Conservation (phyloP, 2,888 invertebrate genomes). For the Caenorhabditis panamensis region DNA sequence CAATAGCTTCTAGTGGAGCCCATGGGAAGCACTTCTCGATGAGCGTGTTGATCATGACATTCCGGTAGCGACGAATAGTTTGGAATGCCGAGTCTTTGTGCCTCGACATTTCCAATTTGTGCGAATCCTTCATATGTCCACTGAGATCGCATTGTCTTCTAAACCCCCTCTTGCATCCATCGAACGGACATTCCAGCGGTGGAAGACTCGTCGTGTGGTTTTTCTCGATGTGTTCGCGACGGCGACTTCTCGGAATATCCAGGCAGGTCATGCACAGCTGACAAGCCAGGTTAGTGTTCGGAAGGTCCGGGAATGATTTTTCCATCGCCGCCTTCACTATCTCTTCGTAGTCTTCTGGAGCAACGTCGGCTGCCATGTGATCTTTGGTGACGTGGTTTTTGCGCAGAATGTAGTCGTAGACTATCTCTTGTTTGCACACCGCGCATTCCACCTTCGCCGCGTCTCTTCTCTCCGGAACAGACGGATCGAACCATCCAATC, state of each 20-base stretch:
- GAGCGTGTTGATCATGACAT: constrained; percentile 22
- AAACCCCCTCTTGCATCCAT: constrained; percentile 3
- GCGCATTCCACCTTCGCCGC: constrained; percentile 21
- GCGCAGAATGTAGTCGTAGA: constrained; percentile 37
- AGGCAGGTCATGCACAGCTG: constrained; percentile 35
- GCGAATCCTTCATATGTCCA: constrained; percentile 33
- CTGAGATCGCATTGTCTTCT: constrained; percentile 40
- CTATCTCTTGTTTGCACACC: constrained; percentile 19
- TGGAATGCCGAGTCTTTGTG: constrained; percentile 33
- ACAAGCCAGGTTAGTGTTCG: constrained; percentile 39
- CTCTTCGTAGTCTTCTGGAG: constrained; percentile 17
- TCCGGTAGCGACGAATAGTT: constrained; percentile 19
- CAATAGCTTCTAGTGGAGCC: constrained; percentile 8
- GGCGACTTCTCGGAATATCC: background rate
- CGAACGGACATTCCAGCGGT: constrained; percentile 26
- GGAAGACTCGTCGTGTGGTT: constrained; percentile 13
- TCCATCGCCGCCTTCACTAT: constrained; percentile 32
- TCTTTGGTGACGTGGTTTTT: constrained; percentile 14
- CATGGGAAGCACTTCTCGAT: constrained; percentile 45
- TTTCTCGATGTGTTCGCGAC: constrained; percentile 47
- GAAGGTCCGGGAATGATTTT: constrained; percentile 21
- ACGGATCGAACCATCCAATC: constrained; percentile 38
- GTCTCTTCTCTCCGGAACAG: constrained; percentile 22
- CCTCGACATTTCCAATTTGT: constrained; percentile 5
- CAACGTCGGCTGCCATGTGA: constrained; percentile 26